Percentiles rank a stretch among this genome's conserved stretches.
Evolutionary conservation across 2,113 vertebrate genomes (phyloP).

Genomic region (Myiozetetes cayanensis): DNA sequence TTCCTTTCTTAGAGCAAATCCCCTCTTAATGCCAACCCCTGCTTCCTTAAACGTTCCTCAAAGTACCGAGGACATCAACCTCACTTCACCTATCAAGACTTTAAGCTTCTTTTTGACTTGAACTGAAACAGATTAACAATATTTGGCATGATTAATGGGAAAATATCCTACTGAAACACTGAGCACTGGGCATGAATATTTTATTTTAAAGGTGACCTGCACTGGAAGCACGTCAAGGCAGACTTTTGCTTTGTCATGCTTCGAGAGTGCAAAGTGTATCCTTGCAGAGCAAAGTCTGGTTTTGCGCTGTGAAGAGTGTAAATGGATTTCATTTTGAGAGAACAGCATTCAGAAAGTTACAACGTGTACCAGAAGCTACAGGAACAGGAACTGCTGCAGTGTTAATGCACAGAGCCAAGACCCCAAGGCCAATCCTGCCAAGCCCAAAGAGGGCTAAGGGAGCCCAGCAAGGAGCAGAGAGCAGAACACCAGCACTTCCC

Average conservation of each 20-base stretch:
- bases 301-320: not conserved
- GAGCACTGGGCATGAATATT: slow-evolving; percentile 1
- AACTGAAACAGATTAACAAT: slow-evolving; percentile 18
- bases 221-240: not conserved
- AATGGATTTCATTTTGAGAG: not conserved
- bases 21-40: slow-evolving; percentile 10
- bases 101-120: slow-evolving; percentile 36
- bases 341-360: not conserved
- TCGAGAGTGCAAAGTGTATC: not conserved
- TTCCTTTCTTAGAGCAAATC: slow-evolving; percentile 44
- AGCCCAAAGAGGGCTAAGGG: not conserved
- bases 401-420: not conserved
- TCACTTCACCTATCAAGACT: slow-evolving; percentile 48
- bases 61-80: slow-evolving; percentile 13
- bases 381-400: not conserved
- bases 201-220: slow-evolving; percentile 55
- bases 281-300: not conserved
- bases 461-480: not conserved
- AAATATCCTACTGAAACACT: slow-evolving; percentile 23
- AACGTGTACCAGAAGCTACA: not conserved
- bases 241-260: slow-evolving; percentile 32
- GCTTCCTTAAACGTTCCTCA: not conserved
- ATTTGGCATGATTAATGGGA: slow-evolving; percentile 14
- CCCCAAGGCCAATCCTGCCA: not conserved
- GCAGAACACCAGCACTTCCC: not conserved